Conservation (phyloP, 2,113 vertebrate genomes). For the Elanus axillaris region DNA sequence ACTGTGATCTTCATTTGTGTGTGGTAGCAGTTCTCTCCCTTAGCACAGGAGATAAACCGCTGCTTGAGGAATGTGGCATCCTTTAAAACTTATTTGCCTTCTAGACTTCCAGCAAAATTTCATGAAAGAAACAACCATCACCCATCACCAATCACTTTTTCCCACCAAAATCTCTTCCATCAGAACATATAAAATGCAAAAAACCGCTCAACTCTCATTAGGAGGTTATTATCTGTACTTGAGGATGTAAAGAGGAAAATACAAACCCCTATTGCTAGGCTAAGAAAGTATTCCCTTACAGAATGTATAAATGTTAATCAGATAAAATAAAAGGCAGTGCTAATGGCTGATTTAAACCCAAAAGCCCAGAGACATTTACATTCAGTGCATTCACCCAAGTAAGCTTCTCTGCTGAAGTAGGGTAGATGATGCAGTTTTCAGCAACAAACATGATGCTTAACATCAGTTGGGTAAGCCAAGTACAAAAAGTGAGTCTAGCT, state of each 20-base stretch:
- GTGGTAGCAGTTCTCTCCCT: not conserved
- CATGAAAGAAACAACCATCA: not conserved
- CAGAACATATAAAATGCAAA: not conserved
- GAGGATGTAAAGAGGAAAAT: not conserved
- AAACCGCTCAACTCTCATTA: not conserved
- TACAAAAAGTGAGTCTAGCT: not conserved
- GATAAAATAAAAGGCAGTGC: slow-evolving; percentile 1
- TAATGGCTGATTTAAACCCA: not conserved
- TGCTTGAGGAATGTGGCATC: not conserved
- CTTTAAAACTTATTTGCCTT: not conserved
- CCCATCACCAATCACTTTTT: not conserved
- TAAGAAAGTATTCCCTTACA: not conserved
- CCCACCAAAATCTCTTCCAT: not conserved
- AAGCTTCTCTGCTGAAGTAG: not conserved
- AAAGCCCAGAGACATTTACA: slow-evolving; percentile 1
- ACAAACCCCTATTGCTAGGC: not conserved
- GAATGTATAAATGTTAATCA: not conserved
- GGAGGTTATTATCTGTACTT: not conserved
- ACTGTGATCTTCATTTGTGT: not conserved
- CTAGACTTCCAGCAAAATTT: not conserved
- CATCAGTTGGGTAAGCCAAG: not conserved
- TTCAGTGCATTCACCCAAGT: not conserved
- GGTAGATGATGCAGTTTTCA: not conserved
- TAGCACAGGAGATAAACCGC: not conserved
- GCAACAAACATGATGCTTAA: not conserved